A percentile compares a stretch with the other conserved stretches of the same genome.
phyloP scores from a whole-genome alignment of 2,888 invertebrate genomes.

The Lepas anatifera region DNA sequence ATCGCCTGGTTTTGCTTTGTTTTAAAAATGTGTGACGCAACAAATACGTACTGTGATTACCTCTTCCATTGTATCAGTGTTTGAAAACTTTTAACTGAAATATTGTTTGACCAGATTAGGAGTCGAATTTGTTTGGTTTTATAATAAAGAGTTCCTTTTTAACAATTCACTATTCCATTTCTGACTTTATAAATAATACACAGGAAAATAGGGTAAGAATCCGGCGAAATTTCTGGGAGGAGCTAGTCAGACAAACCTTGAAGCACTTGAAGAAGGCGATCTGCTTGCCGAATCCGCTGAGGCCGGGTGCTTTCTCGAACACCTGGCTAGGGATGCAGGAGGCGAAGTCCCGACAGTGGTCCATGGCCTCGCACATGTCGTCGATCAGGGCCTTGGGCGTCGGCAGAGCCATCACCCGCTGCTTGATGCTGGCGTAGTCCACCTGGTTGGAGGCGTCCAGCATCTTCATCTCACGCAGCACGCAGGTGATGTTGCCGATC shows the following conservation, averaged over 20 bases:
- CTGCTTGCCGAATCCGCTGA: background rate
- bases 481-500: background rate
- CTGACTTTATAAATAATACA: no score
- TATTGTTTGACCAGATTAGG: no score
- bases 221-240: no score
- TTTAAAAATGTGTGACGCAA: no score
- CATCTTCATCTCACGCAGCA: background rate
- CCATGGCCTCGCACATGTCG: background rate
- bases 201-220: no score
- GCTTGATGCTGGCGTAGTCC: background rate
- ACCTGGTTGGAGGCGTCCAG: background rate
- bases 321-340: background rate
- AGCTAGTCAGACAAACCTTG: background rate
- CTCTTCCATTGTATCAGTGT: no score
- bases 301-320: background rate
- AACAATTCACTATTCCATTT: no score
- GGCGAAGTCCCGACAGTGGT: background rate
- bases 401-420: background rate
- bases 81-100: no score
- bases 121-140: no score
- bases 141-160: no score
- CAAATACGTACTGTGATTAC: no score
- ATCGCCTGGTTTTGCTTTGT: no score
- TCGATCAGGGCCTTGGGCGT: background rate
- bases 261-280: slow-evolving; percentile 9